Evolutionary conservation across 1,140 invertebrate genomes (phyloP).

Genomic region (Megathymus violae): DNA sequence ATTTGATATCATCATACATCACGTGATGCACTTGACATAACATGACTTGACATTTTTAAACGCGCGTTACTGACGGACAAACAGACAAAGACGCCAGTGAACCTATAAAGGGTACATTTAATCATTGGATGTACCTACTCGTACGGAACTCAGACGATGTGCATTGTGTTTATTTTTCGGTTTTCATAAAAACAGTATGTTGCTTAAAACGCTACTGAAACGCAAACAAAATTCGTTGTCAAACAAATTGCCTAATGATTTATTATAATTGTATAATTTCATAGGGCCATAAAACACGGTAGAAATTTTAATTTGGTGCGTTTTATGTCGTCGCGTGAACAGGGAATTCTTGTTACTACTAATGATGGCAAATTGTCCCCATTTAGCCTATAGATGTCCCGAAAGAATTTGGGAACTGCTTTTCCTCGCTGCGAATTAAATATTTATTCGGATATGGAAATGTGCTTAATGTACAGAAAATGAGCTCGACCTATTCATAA

Average conservation of each 20-base stretch:
- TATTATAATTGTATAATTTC: constrained; percentile 28
- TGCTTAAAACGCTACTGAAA: constrained; percentile 10
- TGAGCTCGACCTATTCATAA: constrained; percentile 39
- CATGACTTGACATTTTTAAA: too few species aligned
- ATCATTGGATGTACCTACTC: too few species aligned
- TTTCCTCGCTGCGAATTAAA: constrained; percentile 62
- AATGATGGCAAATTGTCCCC: constrained; percentile 69
- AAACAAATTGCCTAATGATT: constrained; percentile 29
- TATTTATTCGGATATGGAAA: constrained; percentile 58
- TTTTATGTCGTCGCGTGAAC: constrained; percentile 57
- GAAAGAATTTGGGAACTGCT: constrained; percentile 60
- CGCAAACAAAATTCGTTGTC: constrained; percentile 4
- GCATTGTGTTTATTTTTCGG: background rate
- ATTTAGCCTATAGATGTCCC: constrained; percentile 59
- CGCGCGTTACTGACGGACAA: too few species aligned
- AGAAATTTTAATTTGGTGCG: constrained; percentile 61
- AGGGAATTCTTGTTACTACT: constrained; percentile 64
- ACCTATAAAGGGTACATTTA: too few species aligned
- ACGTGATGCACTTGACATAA: too few species aligned
- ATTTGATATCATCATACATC: too few species aligned
- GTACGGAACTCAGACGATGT: too few species aligned
- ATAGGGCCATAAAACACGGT: constrained; percentile 23
- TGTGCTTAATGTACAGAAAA: constrained; percentile 46
- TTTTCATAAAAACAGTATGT: background rate
- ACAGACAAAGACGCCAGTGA: too few species aligned